These are phyloP conservation scores for Montipora foliosa DNA, from an alignment of 64 coral and sea anemone species.

Conservation along the genomic window DNA sequence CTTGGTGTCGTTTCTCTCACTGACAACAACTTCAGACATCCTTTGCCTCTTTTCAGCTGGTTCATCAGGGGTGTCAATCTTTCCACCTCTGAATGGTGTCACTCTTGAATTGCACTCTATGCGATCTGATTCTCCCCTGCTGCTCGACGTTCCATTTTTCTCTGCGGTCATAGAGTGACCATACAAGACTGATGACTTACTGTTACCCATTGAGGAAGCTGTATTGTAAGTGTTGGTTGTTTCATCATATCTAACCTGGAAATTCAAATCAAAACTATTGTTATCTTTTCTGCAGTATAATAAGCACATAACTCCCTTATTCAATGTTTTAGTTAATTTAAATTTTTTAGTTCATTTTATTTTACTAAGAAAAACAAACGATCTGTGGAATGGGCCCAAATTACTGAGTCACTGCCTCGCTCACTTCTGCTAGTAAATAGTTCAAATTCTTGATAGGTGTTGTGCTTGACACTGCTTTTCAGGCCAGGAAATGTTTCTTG, in stretches of 20 bases:
- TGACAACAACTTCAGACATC: background rate
- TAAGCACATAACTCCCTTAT: too few relatives aligned
- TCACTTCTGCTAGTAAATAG: too few relatives aligned
- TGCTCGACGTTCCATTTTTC: slow-evolving; percentile 20
- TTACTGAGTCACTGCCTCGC: too few relatives aligned
- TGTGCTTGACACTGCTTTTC: too few relatives aligned
- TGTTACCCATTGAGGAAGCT: slow-evolving; percentile 82
- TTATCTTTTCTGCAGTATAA: background rate
- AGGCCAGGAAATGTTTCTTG: too few relatives aligned
- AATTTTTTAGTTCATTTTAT: too few relatives aligned
- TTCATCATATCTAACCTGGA: slow-evolving; percentile 90
- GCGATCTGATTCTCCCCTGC: background rate
- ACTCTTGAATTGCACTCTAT: background rate
- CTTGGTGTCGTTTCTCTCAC: slow-evolving; percentile 13
- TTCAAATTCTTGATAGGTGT: too few relatives aligned
- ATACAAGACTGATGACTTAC: slow-evolving; percentile 64
- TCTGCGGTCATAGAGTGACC: slow-evolving; percentile 55
- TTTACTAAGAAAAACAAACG: too few relatives aligned
- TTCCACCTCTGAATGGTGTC: slow-evolving; percentile 13
- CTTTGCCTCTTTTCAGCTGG: slow-evolving; percentile 32
- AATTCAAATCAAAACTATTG: background rate
- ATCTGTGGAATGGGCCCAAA: too few relatives aligned
- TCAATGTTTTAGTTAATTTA: too few relatives aligned
- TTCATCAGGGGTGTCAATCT: background rate
- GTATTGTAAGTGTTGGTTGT: slow-evolving; percentile 43